phyloP scores from a whole-genome alignment of 2,888 invertebrate genomes.

The Suillia variegata region DNA sequence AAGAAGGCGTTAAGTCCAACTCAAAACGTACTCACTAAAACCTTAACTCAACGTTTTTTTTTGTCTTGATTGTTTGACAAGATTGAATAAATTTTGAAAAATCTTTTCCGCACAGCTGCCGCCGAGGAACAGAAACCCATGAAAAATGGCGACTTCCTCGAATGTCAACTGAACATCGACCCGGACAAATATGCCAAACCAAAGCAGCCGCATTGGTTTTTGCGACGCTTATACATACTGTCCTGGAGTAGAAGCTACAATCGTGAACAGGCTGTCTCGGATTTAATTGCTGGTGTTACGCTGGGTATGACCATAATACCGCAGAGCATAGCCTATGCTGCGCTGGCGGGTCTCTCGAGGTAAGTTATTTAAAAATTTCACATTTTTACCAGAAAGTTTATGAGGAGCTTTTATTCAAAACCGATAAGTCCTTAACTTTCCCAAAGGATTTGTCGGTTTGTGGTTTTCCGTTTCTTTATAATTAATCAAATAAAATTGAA shows the following conservation, averaged over 20 bases:
- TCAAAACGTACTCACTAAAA: not conserved
- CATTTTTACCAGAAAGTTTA: too few relatives aligned
- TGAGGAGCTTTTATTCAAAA: too few relatives aligned
- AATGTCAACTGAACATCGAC: constrained; percentile 33
- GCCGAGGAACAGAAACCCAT: constrained; percentile 38
- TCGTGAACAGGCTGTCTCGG: constrained; percentile 72
- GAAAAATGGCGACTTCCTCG: constrained; percentile 36
- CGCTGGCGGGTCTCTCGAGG: constrained; percentile 82
- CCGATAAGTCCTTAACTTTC: too few relatives aligned
- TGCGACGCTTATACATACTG: constrained; percentile 64
- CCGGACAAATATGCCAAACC: constrained; percentile 41
- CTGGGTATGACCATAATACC: constrained; percentile 91
- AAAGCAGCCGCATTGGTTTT: constrained; percentile 45
- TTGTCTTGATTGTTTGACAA: not conserved
- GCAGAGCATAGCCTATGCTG: constrained; percentile 89
- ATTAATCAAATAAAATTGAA: too few relatives aligned
- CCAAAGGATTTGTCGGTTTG: too few relatives aligned
- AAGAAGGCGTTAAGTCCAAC: not conserved
- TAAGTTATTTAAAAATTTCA: too few relatives aligned
- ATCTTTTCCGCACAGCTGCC: constrained; percentile 29
- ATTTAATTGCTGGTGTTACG: constrained; percentile 86
- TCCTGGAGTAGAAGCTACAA: constrained; percentile 75
- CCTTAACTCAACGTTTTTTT: not conserved
- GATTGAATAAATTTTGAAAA: too few relatives aligned
- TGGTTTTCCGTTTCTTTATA: too few relatives aligned